These are phyloP conservation scores for Enteromius argenteus DNA, from an alignment of 2,797 vertebrate species.

Conservation along the genomic window DNA sequence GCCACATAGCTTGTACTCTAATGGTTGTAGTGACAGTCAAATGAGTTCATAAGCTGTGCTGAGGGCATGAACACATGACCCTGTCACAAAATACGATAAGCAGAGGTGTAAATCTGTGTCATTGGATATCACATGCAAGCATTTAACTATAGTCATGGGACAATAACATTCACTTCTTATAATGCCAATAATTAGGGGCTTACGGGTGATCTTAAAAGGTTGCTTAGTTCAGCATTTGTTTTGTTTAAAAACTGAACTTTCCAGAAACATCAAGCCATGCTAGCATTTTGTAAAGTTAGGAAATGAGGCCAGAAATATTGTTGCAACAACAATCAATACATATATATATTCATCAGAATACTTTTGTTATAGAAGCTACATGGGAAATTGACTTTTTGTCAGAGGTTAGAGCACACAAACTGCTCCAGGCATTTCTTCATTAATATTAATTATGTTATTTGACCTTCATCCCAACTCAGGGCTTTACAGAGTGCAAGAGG, in stretches of 20 bases:
- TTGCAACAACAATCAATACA: background rate
- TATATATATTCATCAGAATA: background rate
- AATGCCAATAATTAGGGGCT: background rate
- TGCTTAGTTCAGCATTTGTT: background rate
- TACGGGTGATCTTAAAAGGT: background rate
- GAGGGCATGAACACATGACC: constrained; percentile 31
- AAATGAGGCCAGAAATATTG: background rate
- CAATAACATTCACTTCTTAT: background rate
- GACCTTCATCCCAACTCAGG: background rate
- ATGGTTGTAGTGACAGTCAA: constrained; percentile 38
- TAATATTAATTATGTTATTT: constrained; percentile 16
- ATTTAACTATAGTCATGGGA: background rate
- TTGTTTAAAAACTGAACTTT: background rate
- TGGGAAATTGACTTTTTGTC: background rate
- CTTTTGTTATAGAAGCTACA: background rate
- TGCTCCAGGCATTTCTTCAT: background rate
- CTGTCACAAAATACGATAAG: constrained; percentile 10
- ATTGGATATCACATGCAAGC: constrained; percentile 15
- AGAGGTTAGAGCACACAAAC: background rate
- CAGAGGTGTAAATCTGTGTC: background rate
- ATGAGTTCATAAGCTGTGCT: constrained; percentile 44
- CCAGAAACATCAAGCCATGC: background rate
- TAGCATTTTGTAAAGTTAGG: background rate
- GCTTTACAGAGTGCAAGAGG: background rate
- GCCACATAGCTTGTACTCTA: constrained; percentile 36